phyloP scores from a whole-genome alignment of 2,113 vertebrate species.

The Corynorhinus townsendii region DNA sequence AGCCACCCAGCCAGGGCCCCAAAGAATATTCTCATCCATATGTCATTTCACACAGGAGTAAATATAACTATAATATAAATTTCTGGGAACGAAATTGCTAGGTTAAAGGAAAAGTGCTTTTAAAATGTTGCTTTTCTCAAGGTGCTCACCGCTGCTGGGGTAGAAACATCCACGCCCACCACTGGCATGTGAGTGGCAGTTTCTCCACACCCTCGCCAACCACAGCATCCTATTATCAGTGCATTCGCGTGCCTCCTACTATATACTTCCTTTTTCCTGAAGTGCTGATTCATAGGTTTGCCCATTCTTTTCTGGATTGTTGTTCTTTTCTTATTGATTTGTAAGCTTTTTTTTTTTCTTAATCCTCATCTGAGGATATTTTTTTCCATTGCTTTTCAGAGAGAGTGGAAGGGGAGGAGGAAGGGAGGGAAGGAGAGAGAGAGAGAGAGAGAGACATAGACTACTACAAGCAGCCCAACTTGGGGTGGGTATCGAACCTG shows the following conservation, averaged over 20 bases:
- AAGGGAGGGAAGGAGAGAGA: neutral
- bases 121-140: neutral
- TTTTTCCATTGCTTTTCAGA: too few relatives aligned
- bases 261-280: neutral
- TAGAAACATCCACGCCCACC: neutral
- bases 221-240: neutral
- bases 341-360: neutral
- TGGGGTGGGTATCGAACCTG: too few relatives aligned
- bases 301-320: neutral
- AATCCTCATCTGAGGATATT: too few relatives aligned
- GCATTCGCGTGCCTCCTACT: neutral
- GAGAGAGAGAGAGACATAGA: neutral
- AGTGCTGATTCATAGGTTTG: neutral
- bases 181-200: too few relatives aligned
- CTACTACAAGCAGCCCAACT: too few relatives aligned
- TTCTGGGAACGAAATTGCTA: neutral
- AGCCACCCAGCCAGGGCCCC: too few relatives aligned
- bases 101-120: neutral
- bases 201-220: neutral
- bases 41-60: neutral
- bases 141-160: neutral
- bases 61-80: neutral
- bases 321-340: neutral
- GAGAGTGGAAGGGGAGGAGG: neutral
- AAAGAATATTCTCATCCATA: neutral